These are phyloP conservation scores for Pantherophis guttatus DNA, from an alignment of 2,113 vertebrate genomes.

Conservation along the genomic window DNA sequence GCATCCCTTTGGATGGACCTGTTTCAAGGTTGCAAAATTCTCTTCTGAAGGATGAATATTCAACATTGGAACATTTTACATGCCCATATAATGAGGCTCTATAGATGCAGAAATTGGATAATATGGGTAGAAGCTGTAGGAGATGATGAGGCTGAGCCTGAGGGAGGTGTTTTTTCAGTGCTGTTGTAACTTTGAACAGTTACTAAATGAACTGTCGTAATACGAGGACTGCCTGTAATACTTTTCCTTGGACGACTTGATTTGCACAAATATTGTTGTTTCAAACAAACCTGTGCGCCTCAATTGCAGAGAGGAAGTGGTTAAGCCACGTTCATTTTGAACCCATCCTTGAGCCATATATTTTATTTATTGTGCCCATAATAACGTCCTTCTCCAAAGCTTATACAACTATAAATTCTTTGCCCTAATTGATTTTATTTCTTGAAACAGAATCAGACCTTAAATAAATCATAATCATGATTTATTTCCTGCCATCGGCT, in stretches of 20 bases:
- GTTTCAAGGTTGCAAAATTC: not conserved
- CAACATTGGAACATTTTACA: not conserved
- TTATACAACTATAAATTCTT: constrained; percentile 37
- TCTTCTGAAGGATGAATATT: not conserved
- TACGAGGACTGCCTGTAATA: not conserved
- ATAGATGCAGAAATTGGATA: not conserved
- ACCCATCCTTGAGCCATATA: constrained; percentile 15
- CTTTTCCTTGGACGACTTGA: not conserved
- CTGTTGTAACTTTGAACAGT: too few species aligned
- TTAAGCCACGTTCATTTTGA: not conserved
- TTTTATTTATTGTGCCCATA: constrained; percentile 45
- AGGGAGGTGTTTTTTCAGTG: not conserved
- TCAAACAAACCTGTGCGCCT: not conserved
- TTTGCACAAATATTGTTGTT: not conserved
- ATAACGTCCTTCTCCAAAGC: constrained; percentile 37
- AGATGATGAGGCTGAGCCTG: not conserved
- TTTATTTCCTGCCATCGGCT: not conserved
- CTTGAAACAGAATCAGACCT: constrained; percentile 32
- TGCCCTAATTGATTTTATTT: constrained; percentile 36
- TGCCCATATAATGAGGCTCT: not conserved
- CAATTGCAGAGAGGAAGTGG: constrained; percentile 11
- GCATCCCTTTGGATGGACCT: not conserved
- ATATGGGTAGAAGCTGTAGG: not conserved
- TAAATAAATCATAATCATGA: constrained; percentile 35
- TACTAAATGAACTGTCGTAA: not conserved